A percentile compares a stretch with the other conserved stretches of the same genome.
These are phyloP conservation scores for Ceratina calcarata DNA, from an alignment of 1,140 invertebrate species.

Conservation along the genomic window DNA sequence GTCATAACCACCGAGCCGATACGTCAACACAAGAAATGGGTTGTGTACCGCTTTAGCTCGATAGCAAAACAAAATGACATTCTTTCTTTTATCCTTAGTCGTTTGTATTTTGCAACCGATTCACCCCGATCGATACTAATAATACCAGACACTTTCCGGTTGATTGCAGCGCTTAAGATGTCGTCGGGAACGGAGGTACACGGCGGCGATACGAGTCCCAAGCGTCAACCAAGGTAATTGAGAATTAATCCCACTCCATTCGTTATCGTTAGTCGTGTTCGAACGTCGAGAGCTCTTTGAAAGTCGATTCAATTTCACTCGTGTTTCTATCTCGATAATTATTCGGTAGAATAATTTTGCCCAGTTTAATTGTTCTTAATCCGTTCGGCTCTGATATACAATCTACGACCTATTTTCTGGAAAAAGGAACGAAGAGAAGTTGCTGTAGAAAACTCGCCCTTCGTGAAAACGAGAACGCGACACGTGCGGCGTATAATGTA, in stretches of 20 bases:
- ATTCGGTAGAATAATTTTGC: conserved; percentile 15
- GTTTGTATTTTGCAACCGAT: neutral
- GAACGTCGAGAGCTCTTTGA: neutral
- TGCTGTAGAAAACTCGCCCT: too few species aligned
- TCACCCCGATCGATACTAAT: neutral
- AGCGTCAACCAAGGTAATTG: conserved; percentile 71
- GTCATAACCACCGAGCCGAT: neutral
- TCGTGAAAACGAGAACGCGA: too few species aligned
- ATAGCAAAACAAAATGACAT: conserved; percentile 33
- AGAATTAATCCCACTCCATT: conserved; percentile 27
- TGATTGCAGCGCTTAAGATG: conserved; percentile 70
- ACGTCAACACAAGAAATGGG: conserved; percentile 58
- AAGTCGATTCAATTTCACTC: neutral
- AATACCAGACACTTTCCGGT: neutral
- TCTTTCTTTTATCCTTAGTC: neutral
- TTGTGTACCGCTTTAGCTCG: conserved; percentile 48
- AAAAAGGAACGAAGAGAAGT: too few species aligned
- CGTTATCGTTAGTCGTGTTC: neutral
- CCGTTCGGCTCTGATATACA: neutral
- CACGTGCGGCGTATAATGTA: too few species aligned
- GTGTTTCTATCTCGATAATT: neutral
- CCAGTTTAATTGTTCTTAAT: neutral
- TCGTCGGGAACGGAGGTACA: conserved; percentile 66
- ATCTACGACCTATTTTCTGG: too few species aligned
- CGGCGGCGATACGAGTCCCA: conserved; percentile 67